phyloP scores from a whole-genome alignment of 2,888 invertebrate species.

The Formica aserva region DNA sequence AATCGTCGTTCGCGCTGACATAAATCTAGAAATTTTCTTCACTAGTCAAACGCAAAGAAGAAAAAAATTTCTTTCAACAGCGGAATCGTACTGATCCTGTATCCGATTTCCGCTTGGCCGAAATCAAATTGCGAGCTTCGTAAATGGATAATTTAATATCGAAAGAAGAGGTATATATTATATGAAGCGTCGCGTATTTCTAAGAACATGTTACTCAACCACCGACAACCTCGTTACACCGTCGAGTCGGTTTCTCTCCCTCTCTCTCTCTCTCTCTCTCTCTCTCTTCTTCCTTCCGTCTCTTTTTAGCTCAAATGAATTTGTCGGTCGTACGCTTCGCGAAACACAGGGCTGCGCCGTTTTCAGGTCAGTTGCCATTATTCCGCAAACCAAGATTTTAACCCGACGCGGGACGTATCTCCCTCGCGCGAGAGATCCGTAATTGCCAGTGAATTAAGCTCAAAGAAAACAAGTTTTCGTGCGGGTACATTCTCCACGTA shows the following conservation, averaged over 20 bases:
- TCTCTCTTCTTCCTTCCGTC: background rate
- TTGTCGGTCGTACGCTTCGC: slow-evolving; percentile 60
- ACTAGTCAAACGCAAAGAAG: too few species aligned
- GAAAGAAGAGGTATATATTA: background rate
- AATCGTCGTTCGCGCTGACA: background rate
- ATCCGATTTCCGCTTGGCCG: background rate
- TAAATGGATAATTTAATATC: slow-evolving; percentile 33
- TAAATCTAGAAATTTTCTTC: slow-evolving; percentile 14
- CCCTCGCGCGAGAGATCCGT: slow-evolving; percentile 52
- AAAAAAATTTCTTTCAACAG: background rate
- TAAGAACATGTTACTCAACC: slow-evolving; percentile 33
- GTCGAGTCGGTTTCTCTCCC: background rate
- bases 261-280: background rate
- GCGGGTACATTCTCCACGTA: slow-evolving; percentile 31
- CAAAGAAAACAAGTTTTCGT: slow-evolving; percentile 65
- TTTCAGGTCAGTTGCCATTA: slow-evolving; percentile 78
- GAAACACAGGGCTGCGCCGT: slow-evolving; percentile 69
- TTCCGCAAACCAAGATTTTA: slow-evolving; percentile 67
- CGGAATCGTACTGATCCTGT: background rate
- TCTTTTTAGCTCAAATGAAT: slow-evolving; percentile 56
- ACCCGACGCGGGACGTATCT: slow-evolving; percentile 20
- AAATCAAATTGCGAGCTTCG: slow-evolving; percentile 9
- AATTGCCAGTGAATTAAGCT: slow-evolving; percentile 71
- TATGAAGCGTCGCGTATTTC: background rate
- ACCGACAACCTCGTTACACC: slow-evolving; percentile 32